phyloP scores from a whole-genome alignment of 1,140 invertebrate genomes.

The Grapholita molesta region DNA sequence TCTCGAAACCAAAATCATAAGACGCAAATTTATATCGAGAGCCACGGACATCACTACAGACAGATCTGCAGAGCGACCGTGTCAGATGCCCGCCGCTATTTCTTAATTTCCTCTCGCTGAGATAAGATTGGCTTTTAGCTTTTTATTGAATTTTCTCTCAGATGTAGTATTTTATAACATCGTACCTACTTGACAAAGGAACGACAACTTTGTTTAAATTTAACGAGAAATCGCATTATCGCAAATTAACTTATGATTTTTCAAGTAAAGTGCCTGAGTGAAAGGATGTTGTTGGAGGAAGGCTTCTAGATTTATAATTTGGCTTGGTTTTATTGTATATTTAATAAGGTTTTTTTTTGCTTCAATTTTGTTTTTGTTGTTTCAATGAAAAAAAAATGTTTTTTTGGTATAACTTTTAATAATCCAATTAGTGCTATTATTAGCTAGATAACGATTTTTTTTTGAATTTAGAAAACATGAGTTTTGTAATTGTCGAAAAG shows the following conservation, averaged over 20 bases:
- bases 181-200: slow-evolving; percentile 12
- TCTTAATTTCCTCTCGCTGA: slow-evolving; percentile 75
- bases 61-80: slow-evolving; percentile 70
- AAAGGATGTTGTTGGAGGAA: too few species aligned
- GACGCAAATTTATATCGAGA: slow-evolving; percentile 26
- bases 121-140: slow-evolving; percentile 78
- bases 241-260: not conserved
- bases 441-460: too few species aligned
- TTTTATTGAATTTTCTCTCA: slow-evolving; percentile 77
- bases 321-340: too few species aligned
- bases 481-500: not conserved
- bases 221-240: slow-evolving; percentile 6
- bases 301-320: too few species aligned
- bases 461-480: too few species aligned
- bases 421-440: too few species aligned
- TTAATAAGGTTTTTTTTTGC: too few species aligned
- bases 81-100: slow-evolving; percentile 76
- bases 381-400: too few species aligned
- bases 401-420: too few species aligned
- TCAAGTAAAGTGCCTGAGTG: not conserved
- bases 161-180: slow-evolving; percentile 61
- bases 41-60: slow-evolving; percentile 38
- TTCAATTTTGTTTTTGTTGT: too few species aligned
- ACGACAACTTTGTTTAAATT: not conserved
- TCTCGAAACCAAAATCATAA: not conserved